Conservation (phyloP, 2,888 invertebrate species). For the Julus scanicus region DNA sequence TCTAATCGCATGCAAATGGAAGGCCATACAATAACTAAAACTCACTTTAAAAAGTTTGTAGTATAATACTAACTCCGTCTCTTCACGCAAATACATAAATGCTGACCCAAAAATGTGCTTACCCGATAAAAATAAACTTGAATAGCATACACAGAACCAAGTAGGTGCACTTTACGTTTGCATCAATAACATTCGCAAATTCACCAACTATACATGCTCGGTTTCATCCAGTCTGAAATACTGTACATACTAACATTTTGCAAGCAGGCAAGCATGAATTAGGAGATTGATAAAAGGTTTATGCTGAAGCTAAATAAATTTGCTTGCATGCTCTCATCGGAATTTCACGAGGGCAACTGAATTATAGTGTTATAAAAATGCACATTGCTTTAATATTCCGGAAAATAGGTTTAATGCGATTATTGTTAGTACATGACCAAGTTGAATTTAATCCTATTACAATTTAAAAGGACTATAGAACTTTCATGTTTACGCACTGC, state of each 20-base stretch:
- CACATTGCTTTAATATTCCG: not conserved
- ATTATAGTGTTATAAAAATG: not conserved
- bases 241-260: not conserved
- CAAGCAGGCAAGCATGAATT: constrained; percentile 21
- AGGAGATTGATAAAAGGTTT: constrained; percentile 36
- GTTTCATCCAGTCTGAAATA: not conserved
- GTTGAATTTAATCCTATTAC: constrained; percentile 45
- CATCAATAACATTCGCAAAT: not conserved
- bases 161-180: not conserved
- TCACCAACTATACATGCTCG: not conserved
- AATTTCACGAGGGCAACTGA: constrained; percentile 17
- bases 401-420: constrained; percentile 43
- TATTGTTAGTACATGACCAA: constrained; percentile 23
- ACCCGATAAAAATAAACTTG: not conserved
- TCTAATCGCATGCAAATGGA: too few relatives aligned
- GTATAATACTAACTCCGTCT: too few relatives aligned
- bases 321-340: not conserved
- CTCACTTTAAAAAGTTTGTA: too few relatives aligned
- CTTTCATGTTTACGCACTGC: constrained; percentile 2
- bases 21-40: too few relatives aligned
- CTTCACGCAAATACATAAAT: too few relatives aligned
- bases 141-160: not conserved
- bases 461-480: constrained; percentile 34
- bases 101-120: too few relatives aligned
- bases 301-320: not conserved